These are phyloP conservation scores for Orchestes rusci DNA, from an alignment of 2,888 invertebrate genomes.

Conservation along the genomic window DNA sequence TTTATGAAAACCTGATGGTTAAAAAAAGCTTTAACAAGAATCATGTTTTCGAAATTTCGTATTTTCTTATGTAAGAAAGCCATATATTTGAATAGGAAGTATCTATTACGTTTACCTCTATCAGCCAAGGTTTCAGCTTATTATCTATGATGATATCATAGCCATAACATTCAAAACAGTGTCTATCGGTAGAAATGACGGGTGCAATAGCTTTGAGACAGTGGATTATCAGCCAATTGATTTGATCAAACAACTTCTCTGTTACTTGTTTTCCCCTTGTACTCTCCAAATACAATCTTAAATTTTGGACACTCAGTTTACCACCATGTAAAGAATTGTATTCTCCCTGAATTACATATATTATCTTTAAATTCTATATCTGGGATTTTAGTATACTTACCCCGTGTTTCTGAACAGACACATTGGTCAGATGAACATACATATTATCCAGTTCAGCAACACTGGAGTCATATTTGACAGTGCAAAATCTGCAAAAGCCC, in stretches of 20 bases:
- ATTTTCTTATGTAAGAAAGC: no score
- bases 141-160: slow-evolving; percentile 96
- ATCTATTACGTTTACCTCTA: no score
- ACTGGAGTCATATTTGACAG: slow-evolving; percentile 88
- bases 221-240: slow-evolving; percentile 85
- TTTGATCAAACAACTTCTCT: slow-evolving; percentile 80
- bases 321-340: slow-evolving; percentile 93
- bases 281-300: slow-evolving; percentile 83
- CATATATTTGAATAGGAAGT: no score
- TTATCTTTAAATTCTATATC: neutral
- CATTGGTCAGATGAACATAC: slow-evolving; percentile 94
- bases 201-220: slow-evolving; percentile 89
- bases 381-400: slow-evolving; percentile 44
- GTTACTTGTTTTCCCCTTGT: slow-evolving; percentile 84
- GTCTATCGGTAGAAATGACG: slow-evolving; percentile 87
- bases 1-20: no score
- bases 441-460: slow-evolving; percentile 83
- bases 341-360: slow-evolving; percentile 59
- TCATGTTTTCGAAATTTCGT: no score
- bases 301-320: slow-evolving; percentile 88
- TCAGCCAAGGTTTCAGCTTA: slow-evolving; percentile 87
- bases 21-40: no score
- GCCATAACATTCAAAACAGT: slow-evolving; percentile 91
- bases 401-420: slow-evolving; percentile 96
- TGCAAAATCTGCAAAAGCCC: slow-evolving; percentile 94